Evolutionary conservation across 2,113 vertebrate genomes (phyloP).

Genomic region (Xiphorhynchus elegans): DNA sequence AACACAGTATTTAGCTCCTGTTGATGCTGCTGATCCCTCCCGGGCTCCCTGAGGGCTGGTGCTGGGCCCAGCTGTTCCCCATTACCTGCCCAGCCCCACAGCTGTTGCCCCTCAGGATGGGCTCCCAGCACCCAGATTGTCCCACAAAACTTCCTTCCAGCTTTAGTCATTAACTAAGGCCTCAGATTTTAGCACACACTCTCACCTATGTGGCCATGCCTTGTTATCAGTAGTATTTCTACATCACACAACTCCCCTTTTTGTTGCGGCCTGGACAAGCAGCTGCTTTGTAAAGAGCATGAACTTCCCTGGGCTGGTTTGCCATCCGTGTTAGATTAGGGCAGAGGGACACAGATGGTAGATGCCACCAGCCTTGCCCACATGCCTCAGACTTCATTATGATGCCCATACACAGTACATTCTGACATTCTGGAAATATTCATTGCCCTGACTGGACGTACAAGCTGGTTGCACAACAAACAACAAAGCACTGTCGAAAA

Average conservation of each 20-base stretch:
- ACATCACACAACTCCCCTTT: background rate
- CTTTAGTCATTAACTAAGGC: background rate
- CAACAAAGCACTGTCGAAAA: background rate
- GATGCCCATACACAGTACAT: no score
- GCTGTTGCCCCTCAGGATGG: background rate
- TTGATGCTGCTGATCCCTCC: rapidly evolving
- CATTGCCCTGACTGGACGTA: rapidly evolving
- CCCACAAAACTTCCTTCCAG: background rate
- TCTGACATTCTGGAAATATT: background rate
- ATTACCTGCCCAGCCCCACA: background rate
- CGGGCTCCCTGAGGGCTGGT: rapidly evolving
- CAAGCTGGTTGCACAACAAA: background rate
- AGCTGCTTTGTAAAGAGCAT: background rate
- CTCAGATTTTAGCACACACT: background rate
- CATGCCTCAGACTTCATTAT: background rate
- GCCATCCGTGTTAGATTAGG: background rate
- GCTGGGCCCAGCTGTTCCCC: background rate
- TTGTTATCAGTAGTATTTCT: no score
- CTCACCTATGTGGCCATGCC: rapidly evolving
- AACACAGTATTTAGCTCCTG: rapidly evolving
- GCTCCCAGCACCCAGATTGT: background rate
- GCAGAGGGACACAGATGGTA: background rate
- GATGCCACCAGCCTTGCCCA: background rate
- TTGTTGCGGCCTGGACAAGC: background rate
- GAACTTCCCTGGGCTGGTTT: background rate